Conservation (phyloP, 2,888 invertebrate genomes). For the Didymodactylos carnosus region DNA sequence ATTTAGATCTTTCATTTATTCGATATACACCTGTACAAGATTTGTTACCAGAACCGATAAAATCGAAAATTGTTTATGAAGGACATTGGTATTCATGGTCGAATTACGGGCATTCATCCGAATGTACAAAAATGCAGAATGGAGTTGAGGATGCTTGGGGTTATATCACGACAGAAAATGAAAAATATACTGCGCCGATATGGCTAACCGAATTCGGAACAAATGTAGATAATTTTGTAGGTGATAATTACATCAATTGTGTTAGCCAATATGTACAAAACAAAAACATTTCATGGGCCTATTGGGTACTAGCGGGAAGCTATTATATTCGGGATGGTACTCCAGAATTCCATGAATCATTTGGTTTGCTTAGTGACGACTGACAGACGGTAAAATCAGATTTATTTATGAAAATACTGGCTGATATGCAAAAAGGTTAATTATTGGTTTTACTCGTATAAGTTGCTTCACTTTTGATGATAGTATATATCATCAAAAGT, state of each 20-base stretch:
- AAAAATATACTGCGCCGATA: background rate
- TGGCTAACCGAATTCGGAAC: background rate
- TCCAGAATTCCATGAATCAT: background rate
- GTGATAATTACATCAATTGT: background rate
- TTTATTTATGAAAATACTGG: background rate
- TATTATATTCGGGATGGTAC: background rate
- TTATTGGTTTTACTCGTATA: no score
- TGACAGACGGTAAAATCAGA: background rate
- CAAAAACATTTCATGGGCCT: background rate
- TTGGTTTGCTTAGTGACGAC: background rate
- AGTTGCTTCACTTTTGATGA: no score
- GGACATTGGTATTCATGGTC: background rate
- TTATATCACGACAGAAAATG: background rate
- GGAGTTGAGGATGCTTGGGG: background rate
- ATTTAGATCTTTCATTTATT: background rate
- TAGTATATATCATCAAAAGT: no score
- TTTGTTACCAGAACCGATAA: background rate
- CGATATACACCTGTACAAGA: background rate
- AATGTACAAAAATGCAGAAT: background rate
- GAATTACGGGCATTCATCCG: background rate
- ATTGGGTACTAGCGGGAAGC: background rate
- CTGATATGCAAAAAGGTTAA: background rate
- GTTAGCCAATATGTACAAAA: background rate
- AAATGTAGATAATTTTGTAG: background rate
- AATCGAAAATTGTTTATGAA: background rate